A percentile compares a stretch with the other conserved stretches of the same genome.
phyloP scores from a whole-genome alignment of 2,797 vertebrate species.

The Buceros bicornis region DNA sequence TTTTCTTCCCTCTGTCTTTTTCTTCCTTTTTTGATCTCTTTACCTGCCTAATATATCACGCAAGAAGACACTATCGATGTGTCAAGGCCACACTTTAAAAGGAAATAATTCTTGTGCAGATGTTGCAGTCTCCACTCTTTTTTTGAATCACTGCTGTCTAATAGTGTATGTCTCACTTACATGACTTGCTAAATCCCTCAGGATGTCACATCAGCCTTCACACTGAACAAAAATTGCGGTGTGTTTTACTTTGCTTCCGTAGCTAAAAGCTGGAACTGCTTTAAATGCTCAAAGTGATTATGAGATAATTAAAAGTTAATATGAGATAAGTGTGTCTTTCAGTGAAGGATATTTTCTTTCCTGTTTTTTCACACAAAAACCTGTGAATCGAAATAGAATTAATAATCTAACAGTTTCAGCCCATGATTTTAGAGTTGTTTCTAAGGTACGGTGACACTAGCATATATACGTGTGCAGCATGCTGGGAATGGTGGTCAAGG shows the following conservation, averaged over 20 bases:
- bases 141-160: neutral
- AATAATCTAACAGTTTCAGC: neutral
- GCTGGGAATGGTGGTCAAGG: neutral
- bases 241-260: neutral
- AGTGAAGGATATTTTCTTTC: neutral
- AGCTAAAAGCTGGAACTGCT: neutral
- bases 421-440: neutral
- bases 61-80: neutral
- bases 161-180: neutral
- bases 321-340: neutral
- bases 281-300: neutral
- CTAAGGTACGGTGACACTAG: neutral
- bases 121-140: neutral
- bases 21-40: neutral
- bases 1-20: accelerated
- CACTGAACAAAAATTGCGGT: neutral
- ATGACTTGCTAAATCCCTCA: neutral
- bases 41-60: neutral
- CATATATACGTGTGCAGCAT: neutral
- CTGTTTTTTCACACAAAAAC: neutral
- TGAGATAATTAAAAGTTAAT: neutral
- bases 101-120: neutral
- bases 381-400: neutral
- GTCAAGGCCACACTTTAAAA: neutral
- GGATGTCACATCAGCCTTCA: neutral